A percentile compares a stretch with the other conserved stretches of the same genome.
Evolutionary conservation across 2,888 invertebrate genomes (phyloP).

Genomic region (Imbricaverruca yamaguchii): DNA sequence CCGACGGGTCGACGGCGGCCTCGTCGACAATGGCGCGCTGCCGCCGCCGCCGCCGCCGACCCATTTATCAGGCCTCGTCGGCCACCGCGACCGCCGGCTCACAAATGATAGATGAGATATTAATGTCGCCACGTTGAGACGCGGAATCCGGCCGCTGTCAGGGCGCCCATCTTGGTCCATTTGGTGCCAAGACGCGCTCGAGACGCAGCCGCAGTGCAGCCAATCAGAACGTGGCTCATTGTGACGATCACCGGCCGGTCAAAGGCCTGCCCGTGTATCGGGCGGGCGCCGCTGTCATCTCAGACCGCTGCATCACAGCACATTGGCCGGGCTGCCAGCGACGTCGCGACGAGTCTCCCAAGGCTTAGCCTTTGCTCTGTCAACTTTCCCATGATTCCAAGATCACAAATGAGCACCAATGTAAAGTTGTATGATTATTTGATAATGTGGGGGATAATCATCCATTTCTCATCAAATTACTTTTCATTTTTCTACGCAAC

Average conservation of each 20-base stretch:
- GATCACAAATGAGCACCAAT: too few species aligned
- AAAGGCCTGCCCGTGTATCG: background rate
- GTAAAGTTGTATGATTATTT: too few species aligned
- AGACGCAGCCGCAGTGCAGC: background rate
- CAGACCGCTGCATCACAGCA: background rate
- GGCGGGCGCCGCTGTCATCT: background rate
- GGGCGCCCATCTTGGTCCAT: background rate
- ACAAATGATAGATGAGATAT: background rate
- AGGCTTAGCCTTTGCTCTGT: too few species aligned
- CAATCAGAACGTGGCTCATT: background rate
- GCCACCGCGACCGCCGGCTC: background rate
- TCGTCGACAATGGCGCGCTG: too few species aligned
- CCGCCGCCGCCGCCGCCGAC: background rate
- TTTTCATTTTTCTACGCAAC: too few species aligned
- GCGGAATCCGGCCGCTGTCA: background rate
- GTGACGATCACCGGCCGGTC: background rate
- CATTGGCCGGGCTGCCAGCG: too few species aligned
- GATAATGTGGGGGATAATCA: too few species aligned
- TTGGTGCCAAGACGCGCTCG: background rate
- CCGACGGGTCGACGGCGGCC: too few species aligned
- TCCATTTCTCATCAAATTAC: too few species aligned
- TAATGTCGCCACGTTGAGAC: conserved; percentile 5
- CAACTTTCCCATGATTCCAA: too few species aligned
- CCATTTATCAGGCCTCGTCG: conserved; percentile 1
- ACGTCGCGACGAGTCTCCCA: too few species aligned